Evolutionary conservation across 2,797 vertebrate species (phyloP), one percentile per base, ranked within the genome.

Genomic region (Carcharodon carcharias): DNA sequence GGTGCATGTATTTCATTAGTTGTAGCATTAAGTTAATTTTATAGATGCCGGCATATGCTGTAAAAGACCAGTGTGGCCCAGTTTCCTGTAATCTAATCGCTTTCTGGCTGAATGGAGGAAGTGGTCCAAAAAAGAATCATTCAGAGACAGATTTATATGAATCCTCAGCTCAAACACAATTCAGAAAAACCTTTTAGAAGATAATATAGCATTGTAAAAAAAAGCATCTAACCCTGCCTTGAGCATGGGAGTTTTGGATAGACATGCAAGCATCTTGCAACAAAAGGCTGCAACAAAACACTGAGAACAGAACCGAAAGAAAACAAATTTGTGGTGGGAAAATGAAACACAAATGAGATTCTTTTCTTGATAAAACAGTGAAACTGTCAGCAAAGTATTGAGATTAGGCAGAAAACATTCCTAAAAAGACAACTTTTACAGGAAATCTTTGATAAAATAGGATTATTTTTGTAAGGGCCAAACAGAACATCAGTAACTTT

Each of bases 171-270:
- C 87, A 89, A 58, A 89, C 18, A 50, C 82, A 87, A 87, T 87
- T 50, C 56, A 91, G n/a, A 11, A 93, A 93, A 93, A 67, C 61
- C 18, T 93, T 93, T 93, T 67, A 93, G 91, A 92, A 16, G 88
- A 93, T 93, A 93, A 67, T 8, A 2, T 45, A 65, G 18, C 63
- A 65, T n/a, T 93, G 63, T 93, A 67, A 93, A 93, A 93, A 61
- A 67, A 35, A n/a, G 18, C 91, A 93, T 63, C 67, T 93, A 93
- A 21, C 18, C 26, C n/a, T 67, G 91, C 21, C n/a, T 67, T 40
- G 61, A 45, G 61, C 26, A 67, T 67, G 63, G n/a, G 35, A 92
- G 18, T 92, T 91, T 26, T 31, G 5, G 89, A 93, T 45, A 65
- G 91, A 93, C 11, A 67, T 4, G 61, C n/a, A 65, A 93, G n/a